A percentile compares a stretch with the other conserved stretches of the same genome.
These are phyloP conservation scores for Desmophyllum pertusum DNA, from an alignment of 92 coral and sea anemone genomes.

Conservation along the genomic window DNA sequence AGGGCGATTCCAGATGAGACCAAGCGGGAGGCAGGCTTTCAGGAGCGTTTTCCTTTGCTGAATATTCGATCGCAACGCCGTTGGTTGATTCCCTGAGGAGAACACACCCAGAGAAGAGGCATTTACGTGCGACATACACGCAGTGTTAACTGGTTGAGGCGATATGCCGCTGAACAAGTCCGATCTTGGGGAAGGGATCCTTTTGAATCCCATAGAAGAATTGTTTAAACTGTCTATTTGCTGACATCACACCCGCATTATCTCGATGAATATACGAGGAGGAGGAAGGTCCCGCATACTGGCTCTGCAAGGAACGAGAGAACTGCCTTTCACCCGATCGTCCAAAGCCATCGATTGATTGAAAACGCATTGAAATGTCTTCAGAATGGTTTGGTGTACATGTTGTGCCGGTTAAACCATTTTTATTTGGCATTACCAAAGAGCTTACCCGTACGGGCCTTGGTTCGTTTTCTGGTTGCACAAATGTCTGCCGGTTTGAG, in stretches of 20 bases:
- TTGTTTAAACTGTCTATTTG: neutral
- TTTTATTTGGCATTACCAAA: constrained; percentile 1
- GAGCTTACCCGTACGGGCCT: constrained; percentile 28
- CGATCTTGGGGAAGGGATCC: constrained; percentile 48
- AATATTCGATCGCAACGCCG: constrained; percentile 11
- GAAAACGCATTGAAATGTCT: constrained; percentile 1
- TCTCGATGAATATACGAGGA: constrained; percentile 15
- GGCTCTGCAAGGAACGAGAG: constrained; percentile 2
- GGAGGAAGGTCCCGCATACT: neutral
- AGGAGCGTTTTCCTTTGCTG: constrained; percentile 2
- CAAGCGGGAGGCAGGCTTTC: constrained; percentile 51
- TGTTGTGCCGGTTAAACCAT: neutral
- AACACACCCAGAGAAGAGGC: neutral
- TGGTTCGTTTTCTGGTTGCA: constrained; percentile 6
- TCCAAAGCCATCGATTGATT: neutral
- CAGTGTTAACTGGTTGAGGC: constrained; percentile 5
- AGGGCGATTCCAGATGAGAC: constrained; percentile 66
- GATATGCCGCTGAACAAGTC: constrained; percentile 41
- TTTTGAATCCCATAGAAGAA: neutral
- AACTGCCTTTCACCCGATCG: constrained; percentile 18
- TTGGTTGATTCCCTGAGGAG: neutral
- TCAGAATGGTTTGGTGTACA: neutral
- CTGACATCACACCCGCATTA: neutral
- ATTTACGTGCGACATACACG: constrained; percentile 21
- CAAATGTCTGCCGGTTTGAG: constrained; percentile 31